Percentiles rank a stretch among this genome's conserved stretches.
Conservation (phyloP, 2,888 invertebrate species). For the Cephus nigrinus region DNA sequence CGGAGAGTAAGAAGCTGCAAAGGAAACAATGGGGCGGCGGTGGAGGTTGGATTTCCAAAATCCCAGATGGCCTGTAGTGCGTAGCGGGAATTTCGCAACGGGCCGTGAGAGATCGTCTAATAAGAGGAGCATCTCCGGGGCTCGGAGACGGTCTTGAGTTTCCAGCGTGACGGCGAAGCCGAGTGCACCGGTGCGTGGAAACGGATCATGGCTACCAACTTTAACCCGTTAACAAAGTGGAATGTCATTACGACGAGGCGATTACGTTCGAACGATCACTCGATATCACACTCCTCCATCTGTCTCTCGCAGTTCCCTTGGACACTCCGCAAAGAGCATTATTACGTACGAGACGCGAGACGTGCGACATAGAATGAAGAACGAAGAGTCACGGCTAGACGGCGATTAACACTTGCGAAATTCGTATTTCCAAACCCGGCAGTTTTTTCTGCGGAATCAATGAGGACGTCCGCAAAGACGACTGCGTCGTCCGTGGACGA, state of each 20-base stretch:
- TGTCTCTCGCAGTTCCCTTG: no score
- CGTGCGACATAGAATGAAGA: no score
- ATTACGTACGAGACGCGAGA: no score
- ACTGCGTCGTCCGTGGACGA: slow-evolving; percentile 14
- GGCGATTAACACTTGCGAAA: no score
- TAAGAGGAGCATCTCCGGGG: slow-evolving; percentile 20
- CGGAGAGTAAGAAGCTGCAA: background rate
- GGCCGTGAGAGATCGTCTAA: slow-evolving; percentile 26
- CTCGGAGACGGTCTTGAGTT: slow-evolving; percentile 37
- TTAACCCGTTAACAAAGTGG: slow-evolving; percentile 52
- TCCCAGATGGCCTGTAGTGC: slow-evolving; percentile 48
- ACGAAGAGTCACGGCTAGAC: no score
- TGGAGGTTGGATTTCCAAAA: slow-evolving; percentile 24
- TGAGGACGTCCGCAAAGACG: background rate
- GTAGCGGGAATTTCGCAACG: slow-evolving; percentile 35
- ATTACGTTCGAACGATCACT: slow-evolving; percentile 7
- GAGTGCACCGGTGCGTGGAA: slow-evolving; percentile 61
- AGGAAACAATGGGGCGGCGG: background rate
- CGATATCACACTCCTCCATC: no score
- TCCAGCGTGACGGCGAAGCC: slow-evolving; percentile 41
- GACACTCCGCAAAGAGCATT: no score
- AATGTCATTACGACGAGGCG: slow-evolving; percentile 47
- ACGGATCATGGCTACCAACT: slow-evolving; percentile 64
- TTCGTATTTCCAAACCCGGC: no score
- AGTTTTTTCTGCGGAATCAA: no score